These are phyloP conservation scores for Antheraea assamensis DNA, from an alignment of 2,888 invertebrate genomes.

Conservation along the genomic window DNA sequence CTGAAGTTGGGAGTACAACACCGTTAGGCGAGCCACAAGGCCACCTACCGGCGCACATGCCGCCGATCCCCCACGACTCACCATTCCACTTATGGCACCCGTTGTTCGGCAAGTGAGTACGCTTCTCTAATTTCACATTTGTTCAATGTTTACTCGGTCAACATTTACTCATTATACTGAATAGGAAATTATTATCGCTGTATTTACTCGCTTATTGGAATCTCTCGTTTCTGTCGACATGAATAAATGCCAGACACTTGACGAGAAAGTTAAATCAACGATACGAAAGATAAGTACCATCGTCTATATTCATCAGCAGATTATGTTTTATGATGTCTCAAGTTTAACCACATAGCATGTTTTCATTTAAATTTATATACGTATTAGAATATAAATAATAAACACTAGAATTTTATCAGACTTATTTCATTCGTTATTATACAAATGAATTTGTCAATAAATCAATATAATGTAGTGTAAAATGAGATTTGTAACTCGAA, in stretches of 20 bases:
- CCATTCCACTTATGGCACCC: slow-evolving; percentile 92
- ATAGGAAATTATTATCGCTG: slow-evolving; percentile 13
- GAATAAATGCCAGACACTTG: slow-evolving; percentile 7
- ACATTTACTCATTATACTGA: slow-evolving; percentile 2
- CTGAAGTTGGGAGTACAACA: slow-evolving; percentile 85
- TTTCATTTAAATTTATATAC: slow-evolving; percentile 1
- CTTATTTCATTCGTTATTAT: not conserved
- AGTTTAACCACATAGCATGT: not conserved
- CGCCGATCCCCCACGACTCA: slow-evolving; percentile 73
- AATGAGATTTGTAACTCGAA: not conserved
- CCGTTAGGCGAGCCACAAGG: slow-evolving; percentile 77
- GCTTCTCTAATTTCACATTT: slow-evolving; percentile 17
- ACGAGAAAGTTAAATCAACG: slow-evolving; percentile 13
- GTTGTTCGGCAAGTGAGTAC: slow-evolving; percentile 91
- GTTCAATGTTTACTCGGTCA: not conserved
- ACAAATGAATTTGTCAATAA: not conserved
- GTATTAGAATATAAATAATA: not conserved
- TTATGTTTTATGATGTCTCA: slow-evolving; percentile 1
- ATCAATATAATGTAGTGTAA: not conserved
- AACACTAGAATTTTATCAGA: not conserved
- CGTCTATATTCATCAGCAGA: slow-evolving; percentile 2
- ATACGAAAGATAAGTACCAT: not conserved
- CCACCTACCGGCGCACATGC: slow-evolving; percentile 54
- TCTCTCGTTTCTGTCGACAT: slow-evolving; percentile 6
- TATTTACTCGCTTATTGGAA: slow-evolving; percentile 12